Conservation (phyloP, 2,888 invertebrate genomes). For the Phortica magna region DNA sequence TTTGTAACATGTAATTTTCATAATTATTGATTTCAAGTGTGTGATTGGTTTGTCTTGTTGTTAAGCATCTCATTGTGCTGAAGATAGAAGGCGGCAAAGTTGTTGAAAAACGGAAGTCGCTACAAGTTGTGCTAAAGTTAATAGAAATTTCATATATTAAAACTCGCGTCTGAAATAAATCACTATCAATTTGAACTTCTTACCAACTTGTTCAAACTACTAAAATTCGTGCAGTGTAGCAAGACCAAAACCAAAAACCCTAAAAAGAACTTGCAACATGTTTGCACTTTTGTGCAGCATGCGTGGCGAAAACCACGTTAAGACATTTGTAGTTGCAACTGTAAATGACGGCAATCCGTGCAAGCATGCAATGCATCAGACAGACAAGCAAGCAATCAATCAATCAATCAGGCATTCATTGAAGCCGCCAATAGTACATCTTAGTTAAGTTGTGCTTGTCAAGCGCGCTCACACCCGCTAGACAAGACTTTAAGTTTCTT, state of each 20-base stretch:
- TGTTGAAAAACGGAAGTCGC: too few species aligned
- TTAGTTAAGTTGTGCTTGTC: neutral
- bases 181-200: neutral
- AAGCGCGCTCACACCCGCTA: conserved; percentile 37
- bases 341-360: neutral
- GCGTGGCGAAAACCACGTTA: neutral
- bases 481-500: conserved; percentile 57
- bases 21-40: neutral
- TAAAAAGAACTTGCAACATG: conserved; percentile 14
- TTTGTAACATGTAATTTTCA: neutral
- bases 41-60: too few species aligned
- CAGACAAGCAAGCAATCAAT: neutral
- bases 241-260: neutral
- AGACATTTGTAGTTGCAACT: neutral
- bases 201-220: neutral
- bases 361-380: neutral
- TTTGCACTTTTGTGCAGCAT: conserved; percentile 9
- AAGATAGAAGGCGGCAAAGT: too few species aligned
- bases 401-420: conserved; percentile 20
- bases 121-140: too few species aligned
- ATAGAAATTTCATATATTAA: too few species aligned
- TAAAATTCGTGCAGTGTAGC: conserved; percentile 25
- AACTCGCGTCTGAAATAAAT: neutral
- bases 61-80: too few species aligned
- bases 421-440: neutral